phyloP scores from a whole-genome alignment of 2,797 vertebrate genomes.

The Danionella dracula region DNA sequence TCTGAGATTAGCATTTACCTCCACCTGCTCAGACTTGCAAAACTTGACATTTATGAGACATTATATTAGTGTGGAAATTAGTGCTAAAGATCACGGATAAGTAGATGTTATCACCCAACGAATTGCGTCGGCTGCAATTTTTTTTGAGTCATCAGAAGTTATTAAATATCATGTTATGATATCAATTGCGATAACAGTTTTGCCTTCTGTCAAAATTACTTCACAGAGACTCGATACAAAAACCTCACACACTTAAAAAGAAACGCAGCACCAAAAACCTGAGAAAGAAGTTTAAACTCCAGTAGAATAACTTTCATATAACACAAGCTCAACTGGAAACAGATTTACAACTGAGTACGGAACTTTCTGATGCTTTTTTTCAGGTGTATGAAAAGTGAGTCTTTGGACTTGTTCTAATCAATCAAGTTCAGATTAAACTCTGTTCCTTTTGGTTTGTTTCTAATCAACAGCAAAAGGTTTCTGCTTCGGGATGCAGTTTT shows the following conservation, averaged over 20 bases:
- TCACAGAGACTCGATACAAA: conserved; percentile 34
- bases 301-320: background rate
- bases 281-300: conserved; percentile 40
- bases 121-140: background rate
- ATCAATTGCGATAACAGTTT: conserved; percentile 25
- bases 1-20: conserved; percentile 12
- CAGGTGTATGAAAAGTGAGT: background rate
- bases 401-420: background rate
- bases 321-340: background rate
- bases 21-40: conserved; percentile 29
- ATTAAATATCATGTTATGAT: conserved; percentile 28
- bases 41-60: conserved; percentile 32
- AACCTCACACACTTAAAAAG: conserved; percentile 39
- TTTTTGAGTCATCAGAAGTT: background rate
- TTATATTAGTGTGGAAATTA: conserved; percentile 35
- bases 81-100: conserved; percentile 30
- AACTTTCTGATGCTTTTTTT: background rate
- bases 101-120: conserved; percentile 27
- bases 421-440: background rate
- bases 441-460: conserved; percentile 4
- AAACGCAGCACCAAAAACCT: conserved; percentile 45
- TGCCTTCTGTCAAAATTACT: conserved; percentile 36
- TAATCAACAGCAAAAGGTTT: conserved; percentile 1
- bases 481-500: background rate
- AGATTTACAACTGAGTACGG: background rate